Conservation (phyloP, 2,797 vertebrate genomes). For the Pyrocephalus nanus region DNA sequence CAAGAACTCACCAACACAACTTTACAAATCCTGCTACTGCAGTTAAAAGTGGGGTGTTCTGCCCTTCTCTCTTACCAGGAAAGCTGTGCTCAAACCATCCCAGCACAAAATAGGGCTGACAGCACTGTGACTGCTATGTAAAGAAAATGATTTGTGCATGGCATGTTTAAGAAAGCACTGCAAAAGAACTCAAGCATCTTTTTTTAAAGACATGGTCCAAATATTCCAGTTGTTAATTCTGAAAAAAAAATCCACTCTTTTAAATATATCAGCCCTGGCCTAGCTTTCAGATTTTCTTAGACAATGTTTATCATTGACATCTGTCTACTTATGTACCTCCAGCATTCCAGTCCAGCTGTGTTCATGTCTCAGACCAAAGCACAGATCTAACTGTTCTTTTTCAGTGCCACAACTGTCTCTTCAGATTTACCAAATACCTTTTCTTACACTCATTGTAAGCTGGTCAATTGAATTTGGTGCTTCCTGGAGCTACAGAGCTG, state of each 20-base stretch:
- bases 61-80: background rate
- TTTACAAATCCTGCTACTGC: background rate
- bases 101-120: background rate
- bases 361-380: background rate
- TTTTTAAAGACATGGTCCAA: background rate
- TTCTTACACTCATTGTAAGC: background rate
- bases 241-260: background rate
- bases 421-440: background rate
- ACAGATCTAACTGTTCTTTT: background rate
- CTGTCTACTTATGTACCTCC: background rate
- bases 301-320: background rate
- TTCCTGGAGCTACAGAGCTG: background rate
- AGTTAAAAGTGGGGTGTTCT: background rate
- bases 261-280: background rate
- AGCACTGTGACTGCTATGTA: background rate
- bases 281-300: background rate
- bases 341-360: background rate
- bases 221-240: background rate
- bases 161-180: background rate
- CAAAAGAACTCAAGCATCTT: background rate
- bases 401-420: background rate
- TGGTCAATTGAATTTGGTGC: background rate
- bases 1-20: background rate
- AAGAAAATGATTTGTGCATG: background rate
- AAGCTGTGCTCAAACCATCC: background rate